phyloP scores from a whole-genome alignment of 2,888 invertebrate genomes.

The Oscheius sp. region DNA sequence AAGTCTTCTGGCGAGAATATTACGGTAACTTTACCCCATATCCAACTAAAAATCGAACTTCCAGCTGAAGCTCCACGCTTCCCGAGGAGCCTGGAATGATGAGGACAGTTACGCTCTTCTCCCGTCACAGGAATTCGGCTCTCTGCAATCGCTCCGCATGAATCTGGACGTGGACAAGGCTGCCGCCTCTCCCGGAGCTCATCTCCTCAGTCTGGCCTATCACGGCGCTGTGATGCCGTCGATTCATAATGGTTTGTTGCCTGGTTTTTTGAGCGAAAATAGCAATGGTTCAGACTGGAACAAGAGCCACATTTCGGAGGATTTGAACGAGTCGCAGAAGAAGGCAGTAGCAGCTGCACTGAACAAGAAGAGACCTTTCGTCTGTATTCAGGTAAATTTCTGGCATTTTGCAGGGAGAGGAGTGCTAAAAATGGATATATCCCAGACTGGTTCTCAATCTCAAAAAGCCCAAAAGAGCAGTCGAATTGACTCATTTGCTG shows the following conservation, averaged over 20 bases:
- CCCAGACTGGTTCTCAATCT: too few relatives aligned
- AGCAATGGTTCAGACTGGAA: conserved; percentile 2
- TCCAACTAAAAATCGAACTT: not conserved
- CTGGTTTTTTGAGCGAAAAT: conserved; percentile 2
- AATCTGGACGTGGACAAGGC: conserved; percentile 5
- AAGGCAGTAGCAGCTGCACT: conserved; percentile 51
- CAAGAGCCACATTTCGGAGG: conserved; percentile 6
- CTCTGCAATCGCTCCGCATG: conserved; percentile 8
- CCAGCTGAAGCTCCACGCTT: conserved; percentile 7
- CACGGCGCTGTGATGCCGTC: conserved; percentile 33
- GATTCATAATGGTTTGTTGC: conserved; percentile 32
- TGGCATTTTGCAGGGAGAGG: too few relatives aligned
- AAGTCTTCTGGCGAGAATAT: not conserved
- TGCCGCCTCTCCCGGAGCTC: not conserved
- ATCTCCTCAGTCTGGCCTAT: conserved; percentile 23
- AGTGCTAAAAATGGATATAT: too few relatives aligned
- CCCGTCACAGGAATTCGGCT: conserved; percentile 10
- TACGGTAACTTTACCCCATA: conserved; percentile 3
- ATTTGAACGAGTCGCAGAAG: conserved; percentile 44
- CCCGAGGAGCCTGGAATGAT: too few relatives aligned
- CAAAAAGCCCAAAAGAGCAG: too few relatives aligned
- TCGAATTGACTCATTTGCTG: too few relatives aligned
- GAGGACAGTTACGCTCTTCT: not conserved
- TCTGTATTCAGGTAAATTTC: conserved; percentile 45
- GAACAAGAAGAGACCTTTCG: conserved; percentile 45